Percentiles rank a stretch among this genome's conserved stretches.
Evolutionary conservation across 2,888 invertebrate genomes (phyloP).

Genomic region (Eutolmus rufibarbis): DNA sequence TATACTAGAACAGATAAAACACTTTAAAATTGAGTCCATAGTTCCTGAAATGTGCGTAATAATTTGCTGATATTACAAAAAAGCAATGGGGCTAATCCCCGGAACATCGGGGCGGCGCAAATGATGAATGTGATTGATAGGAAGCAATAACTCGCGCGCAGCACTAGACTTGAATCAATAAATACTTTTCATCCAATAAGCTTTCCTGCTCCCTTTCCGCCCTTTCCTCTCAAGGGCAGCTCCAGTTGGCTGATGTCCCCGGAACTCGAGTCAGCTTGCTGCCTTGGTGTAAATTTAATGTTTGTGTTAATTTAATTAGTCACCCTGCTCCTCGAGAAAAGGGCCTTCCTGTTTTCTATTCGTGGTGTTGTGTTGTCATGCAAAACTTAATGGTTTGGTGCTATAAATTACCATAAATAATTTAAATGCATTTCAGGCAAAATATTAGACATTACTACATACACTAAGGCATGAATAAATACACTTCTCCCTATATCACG

Average conservation of each 20-base stretch:
- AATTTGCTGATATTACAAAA: background rate
- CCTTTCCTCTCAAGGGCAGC: background rate
- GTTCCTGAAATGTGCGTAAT: background rate
- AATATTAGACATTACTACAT: background rate
- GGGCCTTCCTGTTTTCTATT: background rate
- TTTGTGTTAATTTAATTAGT: background rate
- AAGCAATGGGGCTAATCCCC: background rate
- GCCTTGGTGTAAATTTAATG: background rate
- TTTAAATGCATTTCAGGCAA: background rate
- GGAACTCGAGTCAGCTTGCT: background rate
- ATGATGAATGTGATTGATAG: background rate
- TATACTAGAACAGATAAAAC: background rate
- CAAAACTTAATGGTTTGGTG: background rate
- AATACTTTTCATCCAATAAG: background rate
- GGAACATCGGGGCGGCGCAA: background rate
- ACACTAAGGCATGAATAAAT: no score
- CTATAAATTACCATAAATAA: background rate
- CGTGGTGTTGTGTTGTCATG: background rate
- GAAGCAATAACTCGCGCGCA: background rate
- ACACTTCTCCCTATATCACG: no score
- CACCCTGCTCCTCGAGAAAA: background rate
- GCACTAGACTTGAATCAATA: background rate
- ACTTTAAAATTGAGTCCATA: background rate
- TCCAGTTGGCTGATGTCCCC: background rate
- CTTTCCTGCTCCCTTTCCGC: background rate